These are phyloP conservation scores for Mola mola DNA, from an alignment of 2,113 vertebrate species.

Conservation along the genomic window DNA sequence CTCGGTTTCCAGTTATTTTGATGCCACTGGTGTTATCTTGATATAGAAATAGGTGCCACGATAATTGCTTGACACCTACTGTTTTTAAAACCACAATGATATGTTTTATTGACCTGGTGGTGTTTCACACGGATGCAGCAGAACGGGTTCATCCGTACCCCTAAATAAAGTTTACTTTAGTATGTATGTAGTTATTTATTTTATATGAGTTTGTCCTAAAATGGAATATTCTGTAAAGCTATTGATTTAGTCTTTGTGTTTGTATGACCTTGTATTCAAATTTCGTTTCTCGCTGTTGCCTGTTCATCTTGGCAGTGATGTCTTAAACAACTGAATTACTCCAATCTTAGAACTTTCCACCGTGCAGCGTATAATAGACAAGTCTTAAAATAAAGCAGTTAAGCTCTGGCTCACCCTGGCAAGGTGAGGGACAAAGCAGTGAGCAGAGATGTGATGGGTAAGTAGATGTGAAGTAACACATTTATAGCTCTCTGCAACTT, in stretches of 20 bases:
- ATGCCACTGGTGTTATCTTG: constrained; percentile 41
- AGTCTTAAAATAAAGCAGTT: too few relatives aligned
- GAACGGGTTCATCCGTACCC: constrained; percentile 1
- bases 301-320: constrained; percentile 1
- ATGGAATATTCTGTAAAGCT: too few relatives aligned
- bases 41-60: constrained; percentile 27
- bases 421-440: too few relatives aligned
- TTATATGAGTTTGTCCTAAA: too few relatives aligned
- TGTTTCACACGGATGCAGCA: constrained; percentile 11
- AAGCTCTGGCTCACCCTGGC: too few relatives aligned
- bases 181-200: background rate
- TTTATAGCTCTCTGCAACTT: too few relatives aligned
- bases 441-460: too few relatives aligned
- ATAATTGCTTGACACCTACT: constrained; percentile 25
- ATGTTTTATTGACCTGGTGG: constrained; percentile 31
- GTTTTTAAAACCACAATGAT: constrained; percentile 9
- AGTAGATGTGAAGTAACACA: too few relatives aligned
- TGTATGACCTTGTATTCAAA: background rate
- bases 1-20: constrained; percentile 33
- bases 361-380: too few relatives aligned
- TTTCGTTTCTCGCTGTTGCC: constrained; percentile 1
- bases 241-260: too few relatives aligned
- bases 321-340: background rate
- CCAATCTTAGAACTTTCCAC: too few relatives aligned
- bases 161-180: background rate